Conservation (phyloP, 1,140 invertebrate genomes). For the Ptiloglossa arizonensis region DNA sequence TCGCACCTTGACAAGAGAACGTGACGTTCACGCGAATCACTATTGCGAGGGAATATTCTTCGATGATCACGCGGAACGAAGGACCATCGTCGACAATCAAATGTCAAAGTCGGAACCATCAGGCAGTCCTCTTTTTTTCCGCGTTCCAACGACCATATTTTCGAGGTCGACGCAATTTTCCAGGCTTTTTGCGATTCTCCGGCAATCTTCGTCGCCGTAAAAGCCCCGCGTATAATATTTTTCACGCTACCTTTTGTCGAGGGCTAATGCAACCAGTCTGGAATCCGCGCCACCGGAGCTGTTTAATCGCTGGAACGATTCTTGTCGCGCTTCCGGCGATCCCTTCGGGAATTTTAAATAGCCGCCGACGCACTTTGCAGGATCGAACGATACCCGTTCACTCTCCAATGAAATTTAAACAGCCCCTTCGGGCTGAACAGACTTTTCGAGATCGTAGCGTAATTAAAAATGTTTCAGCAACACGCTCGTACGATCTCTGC, state of each 20-base stretch:
- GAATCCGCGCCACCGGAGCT: neutral
- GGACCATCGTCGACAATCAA: conserved; percentile 7
- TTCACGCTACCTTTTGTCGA: conserved; percentile 16
- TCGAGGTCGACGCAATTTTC: conserved; percentile 32
- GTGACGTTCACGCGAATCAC: too few relatives aligned
- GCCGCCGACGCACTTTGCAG: neutral
- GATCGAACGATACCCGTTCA: neutral
- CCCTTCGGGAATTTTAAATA: neutral
- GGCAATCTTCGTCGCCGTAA: conserved; percentile 13
- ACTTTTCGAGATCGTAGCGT: neutral
- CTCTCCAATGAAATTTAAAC: neutral
- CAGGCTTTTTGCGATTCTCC: conserved; percentile 14
- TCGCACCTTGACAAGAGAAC: too few relatives aligned
- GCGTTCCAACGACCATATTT: conserved; percentile 10
- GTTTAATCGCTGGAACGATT: neutral
- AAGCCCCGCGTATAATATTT: conserved; percentile 16
- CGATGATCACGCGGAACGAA: neutral
- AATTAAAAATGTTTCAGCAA: neutral
- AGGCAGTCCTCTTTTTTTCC: neutral
- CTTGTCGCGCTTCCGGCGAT: neutral
- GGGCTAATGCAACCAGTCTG: neutral
- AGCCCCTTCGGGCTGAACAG: too few relatives aligned
- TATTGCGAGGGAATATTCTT: neutral
- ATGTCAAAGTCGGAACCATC: conserved; percentile 2
- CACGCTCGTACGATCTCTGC: too few relatives aligned